Evolutionary conservation across 2,113 vertebrate species (phyloP).

Genomic region (Mobula birostris): DNA sequence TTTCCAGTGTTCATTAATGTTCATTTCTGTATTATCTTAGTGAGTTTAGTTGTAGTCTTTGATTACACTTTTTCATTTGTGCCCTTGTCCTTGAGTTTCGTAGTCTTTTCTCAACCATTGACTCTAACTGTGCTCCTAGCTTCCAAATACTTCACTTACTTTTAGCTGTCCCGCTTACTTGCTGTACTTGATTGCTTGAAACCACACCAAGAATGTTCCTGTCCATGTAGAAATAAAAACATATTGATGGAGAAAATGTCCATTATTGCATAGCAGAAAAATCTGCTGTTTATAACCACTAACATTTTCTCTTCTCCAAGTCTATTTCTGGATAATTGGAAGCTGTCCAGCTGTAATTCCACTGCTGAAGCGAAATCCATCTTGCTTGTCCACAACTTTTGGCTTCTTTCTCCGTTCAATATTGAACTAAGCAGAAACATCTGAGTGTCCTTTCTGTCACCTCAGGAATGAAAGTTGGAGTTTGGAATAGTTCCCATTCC

Average conservation of each 20-base stretch:
- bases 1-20: not conserved
- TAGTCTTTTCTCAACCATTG: not conserved
- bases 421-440: not conserved
- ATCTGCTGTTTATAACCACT: not conserved
- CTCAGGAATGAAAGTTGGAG: not conserved
- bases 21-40: not conserved
- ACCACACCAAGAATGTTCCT: not conserved
- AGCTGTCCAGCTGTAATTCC: not conserved
- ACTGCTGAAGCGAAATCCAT: not conserved
- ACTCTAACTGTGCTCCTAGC: not conserved
- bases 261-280: not conserved
- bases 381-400: not conserved
- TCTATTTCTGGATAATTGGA: not conserved
- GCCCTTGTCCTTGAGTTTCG: not conserved
- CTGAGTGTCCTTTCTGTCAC: not conserved
- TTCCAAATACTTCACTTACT: not conserved
- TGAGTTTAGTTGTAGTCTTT: not conserved
- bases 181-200: not conserved
- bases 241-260: not conserved
- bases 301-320: not conserved
- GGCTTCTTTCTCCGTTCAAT: not conserved
- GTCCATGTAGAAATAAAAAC: not conserved
- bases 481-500: not conserved
- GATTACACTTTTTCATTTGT: not conserved
- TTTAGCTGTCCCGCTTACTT: not conserved